Percentiles rank a stretch among this genome's conserved stretches.
Evolutionary conservation across 1,140 invertebrate species (phyloP).

Genomic region (Phymorhynchus buccinoides): DNA sequence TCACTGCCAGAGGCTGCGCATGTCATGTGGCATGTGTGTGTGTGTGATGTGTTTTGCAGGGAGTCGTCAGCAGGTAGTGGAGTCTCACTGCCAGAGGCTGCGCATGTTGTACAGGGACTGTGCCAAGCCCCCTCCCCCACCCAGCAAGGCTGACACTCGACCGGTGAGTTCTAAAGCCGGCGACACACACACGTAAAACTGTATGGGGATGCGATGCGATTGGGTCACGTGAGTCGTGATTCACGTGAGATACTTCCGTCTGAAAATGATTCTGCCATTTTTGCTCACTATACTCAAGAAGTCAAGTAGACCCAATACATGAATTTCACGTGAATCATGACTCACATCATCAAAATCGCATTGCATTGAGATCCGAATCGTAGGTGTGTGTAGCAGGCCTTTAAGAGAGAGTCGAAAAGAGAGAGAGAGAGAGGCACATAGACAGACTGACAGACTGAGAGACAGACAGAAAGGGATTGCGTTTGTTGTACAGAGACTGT

Average conservation of each 20-base stretch:
- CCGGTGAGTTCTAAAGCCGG: conserved; percentile 61
- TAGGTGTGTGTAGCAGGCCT: no score
- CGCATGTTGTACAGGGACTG: conserved; percentile 73
- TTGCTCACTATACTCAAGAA: no score
- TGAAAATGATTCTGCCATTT: no score
- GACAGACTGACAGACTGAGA: conserved; percentile 68
- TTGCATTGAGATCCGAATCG: no score
- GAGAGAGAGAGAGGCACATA: no score
- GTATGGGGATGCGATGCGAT: no score
- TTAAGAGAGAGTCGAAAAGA: no score
- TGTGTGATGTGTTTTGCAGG: conserved; percentile 47
- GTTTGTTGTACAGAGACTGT: conserved; percentile 73
- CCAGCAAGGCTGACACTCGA: conserved; percentile 63
- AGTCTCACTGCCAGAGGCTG: conserved; percentile 67
- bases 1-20: conserved; percentile 68
- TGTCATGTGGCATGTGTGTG: background rate
- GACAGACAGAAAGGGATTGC: conserved; percentile 65
- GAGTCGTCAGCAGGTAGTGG: conserved; percentile 64
- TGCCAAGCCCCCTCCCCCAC: conserved; percentile 73
- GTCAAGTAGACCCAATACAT: conserved; percentile 67
- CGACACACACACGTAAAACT: no score
- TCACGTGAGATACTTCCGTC: no score
- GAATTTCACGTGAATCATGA: no score
- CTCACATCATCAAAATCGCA: no score
- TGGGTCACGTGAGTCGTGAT: no score